phyloP scores from a whole-genome alignment of 2,113 vertebrate species.

The Psophia crepitans region DNA sequence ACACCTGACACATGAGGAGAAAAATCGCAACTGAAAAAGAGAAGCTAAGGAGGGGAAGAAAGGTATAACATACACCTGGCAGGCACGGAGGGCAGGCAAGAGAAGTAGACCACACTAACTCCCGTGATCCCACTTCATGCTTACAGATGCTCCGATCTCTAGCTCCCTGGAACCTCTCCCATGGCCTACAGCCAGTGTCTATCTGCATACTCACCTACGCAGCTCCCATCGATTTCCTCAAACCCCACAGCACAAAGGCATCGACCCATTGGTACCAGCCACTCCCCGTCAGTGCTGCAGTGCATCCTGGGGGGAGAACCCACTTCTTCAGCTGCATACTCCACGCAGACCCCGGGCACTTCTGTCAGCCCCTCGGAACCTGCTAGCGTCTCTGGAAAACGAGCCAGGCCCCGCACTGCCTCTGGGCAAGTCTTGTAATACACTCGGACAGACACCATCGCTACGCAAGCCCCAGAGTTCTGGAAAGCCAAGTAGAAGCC shows the following conservation, averaged over 20 bases:
- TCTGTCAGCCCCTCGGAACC: conserved; percentile 59
- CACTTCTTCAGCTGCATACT: conserved; percentile 34
- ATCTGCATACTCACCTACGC: conserved; percentile 63
- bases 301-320: conserved; percentile 72
- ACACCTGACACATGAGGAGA: not conserved
- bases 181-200: conserved; percentile 4
- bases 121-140: not conserved
- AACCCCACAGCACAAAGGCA: conserved; percentile 74
- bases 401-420: conserved; percentile 59
- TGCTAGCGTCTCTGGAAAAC: conserved; percentile 69
- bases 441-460: conserved; percentile 75
- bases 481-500: conserved; percentile 82
- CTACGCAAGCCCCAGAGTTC: conserved; percentile 77
- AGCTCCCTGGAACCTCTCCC: not conserved
- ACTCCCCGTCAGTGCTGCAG: conserved; percentile 75
- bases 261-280: conserved; percentile 75
- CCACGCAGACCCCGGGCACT: conserved; percentile 68
- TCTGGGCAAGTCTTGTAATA: conserved; percentile 77
- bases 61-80: not conserved
- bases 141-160: conserved; percentile 19
- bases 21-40: not conserved
- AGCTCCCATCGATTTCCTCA: conserved; percentile 64
- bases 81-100: not conserved
- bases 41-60: not conserved
- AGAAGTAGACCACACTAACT: not conserved